Evolutionary conservation across 2,888 invertebrate genomes (phyloP).

Genomic region (Pristionchus maxplancki): DNA sequence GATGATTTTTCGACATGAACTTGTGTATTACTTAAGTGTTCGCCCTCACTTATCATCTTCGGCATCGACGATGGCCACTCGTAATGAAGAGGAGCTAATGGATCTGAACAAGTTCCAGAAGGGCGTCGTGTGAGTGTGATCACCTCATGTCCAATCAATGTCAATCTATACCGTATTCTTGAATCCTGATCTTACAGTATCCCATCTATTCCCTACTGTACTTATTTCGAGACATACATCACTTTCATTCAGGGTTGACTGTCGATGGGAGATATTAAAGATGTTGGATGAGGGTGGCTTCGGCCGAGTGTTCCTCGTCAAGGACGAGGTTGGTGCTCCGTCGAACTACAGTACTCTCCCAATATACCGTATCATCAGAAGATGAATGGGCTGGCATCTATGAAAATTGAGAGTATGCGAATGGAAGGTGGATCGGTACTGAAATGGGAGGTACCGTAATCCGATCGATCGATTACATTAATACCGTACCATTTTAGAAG

Average conservation of each 20-base stretch:
- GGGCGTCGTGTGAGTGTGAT: background rate
- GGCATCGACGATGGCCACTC: background rate
- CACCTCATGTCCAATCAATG: no score
- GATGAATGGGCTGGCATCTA: background rate
- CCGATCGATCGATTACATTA: background rate
- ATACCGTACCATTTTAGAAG: background rate
- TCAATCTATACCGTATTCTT: no score
- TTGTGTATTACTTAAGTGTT: no score
- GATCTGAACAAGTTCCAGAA: slow-evolving; percentile 10
- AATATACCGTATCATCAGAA: slow-evolving; percentile 7
- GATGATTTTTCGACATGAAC: no score
- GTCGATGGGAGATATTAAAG: background rate
- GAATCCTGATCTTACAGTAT: no score
- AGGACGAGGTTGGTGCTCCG: background rate
- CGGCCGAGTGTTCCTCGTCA: background rate
- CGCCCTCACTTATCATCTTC: no score
- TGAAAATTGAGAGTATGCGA: background rate
- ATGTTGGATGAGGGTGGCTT: slow-evolving; percentile 17
- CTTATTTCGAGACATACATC: background rate
- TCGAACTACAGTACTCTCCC: background rate
- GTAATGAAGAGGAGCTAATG: background rate
- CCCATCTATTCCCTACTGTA: background rate
- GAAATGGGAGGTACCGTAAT: slow-evolving; percentile 8
- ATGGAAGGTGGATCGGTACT: background rate
- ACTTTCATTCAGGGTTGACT: background rate